A percentile compares a stretch with the other conserved stretches of the same genome.
Evolutionary conservation across 2,113 vertebrate genomes (phyloP).

Genomic region (Rhabdomys dilectus): DNA sequence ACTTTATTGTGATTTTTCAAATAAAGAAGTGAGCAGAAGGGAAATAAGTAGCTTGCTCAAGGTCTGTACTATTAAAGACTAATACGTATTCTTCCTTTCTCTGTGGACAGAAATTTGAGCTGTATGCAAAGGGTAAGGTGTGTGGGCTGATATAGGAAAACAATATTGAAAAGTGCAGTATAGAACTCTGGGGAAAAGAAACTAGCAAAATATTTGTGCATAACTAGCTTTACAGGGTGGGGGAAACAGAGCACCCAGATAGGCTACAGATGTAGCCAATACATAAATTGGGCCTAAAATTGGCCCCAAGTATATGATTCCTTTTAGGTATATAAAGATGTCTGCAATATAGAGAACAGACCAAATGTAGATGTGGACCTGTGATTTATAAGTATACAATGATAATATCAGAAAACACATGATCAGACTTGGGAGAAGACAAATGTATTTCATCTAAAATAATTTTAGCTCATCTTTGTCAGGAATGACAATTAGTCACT

Average conservation of each 20-base stretch:
- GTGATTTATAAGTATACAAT: not conserved
- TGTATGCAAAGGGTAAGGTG: not conserved
- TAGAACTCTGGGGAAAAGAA: not conserved
- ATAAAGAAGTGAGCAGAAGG: not conserved
- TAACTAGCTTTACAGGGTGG: not conserved
- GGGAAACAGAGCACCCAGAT: not conserved
- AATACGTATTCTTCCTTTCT: not conserved
- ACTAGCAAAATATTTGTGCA: not conserved
- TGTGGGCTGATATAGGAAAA: not conserved
- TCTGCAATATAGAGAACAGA: not conserved
- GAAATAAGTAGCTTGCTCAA: not conserved
- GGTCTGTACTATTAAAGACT: not conserved
- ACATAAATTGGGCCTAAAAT: not conserved
- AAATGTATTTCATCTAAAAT: slow-evolving; percentile 44
- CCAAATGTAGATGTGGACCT: not conserved
- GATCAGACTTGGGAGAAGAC: not conserved
- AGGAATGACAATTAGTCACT: slow-evolving; percentile 35
- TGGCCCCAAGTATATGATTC: not conserved
- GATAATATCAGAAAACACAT: slow-evolving; percentile 29
- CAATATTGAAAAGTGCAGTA: not conserved
- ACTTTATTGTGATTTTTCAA: not conserved
- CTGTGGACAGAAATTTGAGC: not conserved
- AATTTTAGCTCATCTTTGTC: slow-evolving; percentile 56
- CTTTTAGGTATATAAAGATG: not conserved
- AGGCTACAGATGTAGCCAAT: not conserved